Percentiles rank a stretch among this genome's conserved stretches.
phyloP scores from a whole-genome alignment of 2,797 vertebrate species.

The Arrhamphus sclerolepis region DNA sequence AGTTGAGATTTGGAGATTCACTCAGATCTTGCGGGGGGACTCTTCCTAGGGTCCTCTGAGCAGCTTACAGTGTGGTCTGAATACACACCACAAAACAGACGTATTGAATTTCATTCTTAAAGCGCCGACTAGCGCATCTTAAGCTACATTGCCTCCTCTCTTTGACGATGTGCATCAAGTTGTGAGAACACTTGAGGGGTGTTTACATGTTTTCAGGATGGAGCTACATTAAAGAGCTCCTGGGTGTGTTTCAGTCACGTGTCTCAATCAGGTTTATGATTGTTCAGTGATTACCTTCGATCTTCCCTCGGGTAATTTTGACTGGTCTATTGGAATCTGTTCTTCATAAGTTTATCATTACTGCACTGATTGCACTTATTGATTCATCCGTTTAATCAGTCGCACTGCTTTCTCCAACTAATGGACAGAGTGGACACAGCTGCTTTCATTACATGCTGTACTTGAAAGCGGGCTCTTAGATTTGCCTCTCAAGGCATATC shows the following conservation, averaged over 20 bases:
- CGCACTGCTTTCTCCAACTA: conserved; percentile 36
- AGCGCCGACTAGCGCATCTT: conserved; percentile 77
- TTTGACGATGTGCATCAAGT: not conserved
- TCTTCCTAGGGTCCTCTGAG: conserved; percentile 23
- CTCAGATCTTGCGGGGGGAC: not conserved
- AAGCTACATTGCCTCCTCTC: conserved; percentile 42
- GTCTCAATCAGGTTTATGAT: conserved; percentile 12
- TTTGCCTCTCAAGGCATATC: not conserved
- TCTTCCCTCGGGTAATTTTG: conserved; percentile 53
- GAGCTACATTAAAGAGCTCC: not conserved
- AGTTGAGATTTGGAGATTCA: not conserved
- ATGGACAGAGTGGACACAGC: conserved; percentile 41
- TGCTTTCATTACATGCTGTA: conserved; percentile 9
- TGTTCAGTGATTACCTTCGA: conserved; percentile 36
- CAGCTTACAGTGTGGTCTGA: conserved; percentile 10
- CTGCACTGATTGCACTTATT: conserved; percentile 71
- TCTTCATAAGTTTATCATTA: conserved; percentile 69
- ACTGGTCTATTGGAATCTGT: conserved; percentile 43
- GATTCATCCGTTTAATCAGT: conserved; percentile 71
- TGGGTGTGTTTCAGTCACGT: not conserved
- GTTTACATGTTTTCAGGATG: conserved; percentile 23
- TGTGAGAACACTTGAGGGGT: conserved; percentile 1
- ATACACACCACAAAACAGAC: not conserved
- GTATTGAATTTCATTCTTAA: conserved; percentile 57
- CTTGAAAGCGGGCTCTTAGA: conserved; percentile 10